A percentile compares a stretch with the other conserved stretches of the same genome.
phyloP scores from a whole-genome alignment of 2,113 vertebrate species.

The Thinocorus orbignyianus region DNA sequence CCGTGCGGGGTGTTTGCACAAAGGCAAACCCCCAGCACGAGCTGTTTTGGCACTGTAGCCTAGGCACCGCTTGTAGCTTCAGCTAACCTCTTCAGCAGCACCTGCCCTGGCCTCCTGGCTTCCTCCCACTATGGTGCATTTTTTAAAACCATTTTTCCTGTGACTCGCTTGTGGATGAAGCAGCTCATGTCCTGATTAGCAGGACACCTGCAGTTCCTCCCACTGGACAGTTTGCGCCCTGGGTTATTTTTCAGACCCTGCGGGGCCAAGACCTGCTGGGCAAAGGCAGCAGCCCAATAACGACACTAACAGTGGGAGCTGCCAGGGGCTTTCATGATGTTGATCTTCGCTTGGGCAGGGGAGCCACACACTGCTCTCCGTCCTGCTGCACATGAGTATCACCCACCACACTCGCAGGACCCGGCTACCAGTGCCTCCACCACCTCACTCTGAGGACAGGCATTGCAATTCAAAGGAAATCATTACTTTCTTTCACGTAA shows the following conservation, averaged over 20 bases:
- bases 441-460: neutral
- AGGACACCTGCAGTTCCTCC: neutral
- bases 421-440: rapidly evolving
- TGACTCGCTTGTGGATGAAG: rapidly evolving
- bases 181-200: neutral
- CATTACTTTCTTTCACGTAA: neutral
- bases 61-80: conserved; percentile 15
- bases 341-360: neutral
- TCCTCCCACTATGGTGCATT: rapidly evolving
- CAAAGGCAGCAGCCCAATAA: neutral
- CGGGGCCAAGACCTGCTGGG: neutral
- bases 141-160: neutral
- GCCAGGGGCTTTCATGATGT: neutral
- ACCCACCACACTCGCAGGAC: rapidly evolving
- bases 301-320: neutral
- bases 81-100: neutral
- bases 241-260: neutral
- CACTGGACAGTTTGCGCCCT: rapidly evolving
- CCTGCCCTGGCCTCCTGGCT: neutral
- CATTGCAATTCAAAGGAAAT: neutral
- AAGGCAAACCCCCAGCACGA: neutral
- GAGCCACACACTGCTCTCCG: neutral
- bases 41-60: conserved; percentile 51
- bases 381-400: neutral
- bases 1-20: conserved; percentile 15